phyloP scores from a whole-genome alignment of 1,140 invertebrate species.

The Papilio xuthus region DNA sequence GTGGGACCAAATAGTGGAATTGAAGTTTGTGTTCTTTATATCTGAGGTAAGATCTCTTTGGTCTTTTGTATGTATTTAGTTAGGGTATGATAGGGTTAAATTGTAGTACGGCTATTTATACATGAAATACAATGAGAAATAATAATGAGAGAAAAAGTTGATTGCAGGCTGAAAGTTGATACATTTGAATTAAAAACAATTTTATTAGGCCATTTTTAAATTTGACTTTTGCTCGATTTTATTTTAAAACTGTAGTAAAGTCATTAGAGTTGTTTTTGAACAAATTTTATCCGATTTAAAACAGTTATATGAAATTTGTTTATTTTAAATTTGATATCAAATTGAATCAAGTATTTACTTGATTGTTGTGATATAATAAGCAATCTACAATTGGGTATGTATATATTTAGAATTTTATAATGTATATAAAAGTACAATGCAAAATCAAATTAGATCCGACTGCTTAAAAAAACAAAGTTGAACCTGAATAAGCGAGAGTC shows the following conservation, averaged over 20 bases:
- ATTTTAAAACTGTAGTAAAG: neutral
- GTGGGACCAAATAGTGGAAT: conserved; percentile 45
- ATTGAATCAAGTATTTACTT: neutral
- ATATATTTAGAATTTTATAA: neutral
- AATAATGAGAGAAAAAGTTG: neutral
- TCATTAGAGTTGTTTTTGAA: neutral
- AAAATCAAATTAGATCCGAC: neutral
- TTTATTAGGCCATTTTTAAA: neutral
- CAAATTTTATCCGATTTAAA: neutral
- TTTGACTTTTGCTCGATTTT: neutral
- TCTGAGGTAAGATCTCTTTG: neutral
- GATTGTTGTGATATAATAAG: neutral
- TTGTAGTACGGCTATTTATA: neutral
- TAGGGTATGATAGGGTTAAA: neutral
- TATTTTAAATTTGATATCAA: neutral
- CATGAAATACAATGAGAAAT: neutral
- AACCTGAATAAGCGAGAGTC: too few species aligned
- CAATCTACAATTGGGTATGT: neutral
- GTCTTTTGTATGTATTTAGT: neutral
- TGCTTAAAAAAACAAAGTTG: neutral
- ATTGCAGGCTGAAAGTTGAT: too few species aligned
- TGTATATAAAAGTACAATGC: conserved; percentile 2
- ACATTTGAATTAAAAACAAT: neutral
- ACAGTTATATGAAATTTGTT: neutral
- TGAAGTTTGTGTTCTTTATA: neutral